A percentile compares a stretch with the other conserved stretches of the same genome.
phyloP scores from a whole-genome alignment of 2,113 vertebrate species.

The Struthio camelus region DNA sequence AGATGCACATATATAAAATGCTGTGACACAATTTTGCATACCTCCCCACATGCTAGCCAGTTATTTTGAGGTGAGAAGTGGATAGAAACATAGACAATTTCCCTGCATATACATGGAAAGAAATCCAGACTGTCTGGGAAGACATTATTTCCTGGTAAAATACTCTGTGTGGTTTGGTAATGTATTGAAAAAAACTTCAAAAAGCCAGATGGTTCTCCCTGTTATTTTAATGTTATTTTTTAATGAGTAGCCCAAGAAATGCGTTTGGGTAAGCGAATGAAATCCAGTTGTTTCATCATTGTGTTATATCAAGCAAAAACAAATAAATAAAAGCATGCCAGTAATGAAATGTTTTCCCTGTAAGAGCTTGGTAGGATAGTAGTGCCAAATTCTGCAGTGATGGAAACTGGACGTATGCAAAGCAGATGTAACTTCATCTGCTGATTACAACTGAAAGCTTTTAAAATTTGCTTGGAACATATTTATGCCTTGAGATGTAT shows the following conservation, averaged over 20 bases:
- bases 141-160: slow-evolving; percentile 62
- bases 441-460: slow-evolving; percentile 71
- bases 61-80: slow-evolving; percentile 39
- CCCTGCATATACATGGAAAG: slow-evolving; percentile 30
- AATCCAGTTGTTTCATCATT: slow-evolving; percentile 63
- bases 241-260: slow-evolving; percentile 65
- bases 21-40: not conserved
- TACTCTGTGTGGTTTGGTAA: slow-evolving; percentile 64
- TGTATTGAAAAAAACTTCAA: slow-evolving; percentile 56
- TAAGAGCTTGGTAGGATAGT: slow-evolving; percentile 46
- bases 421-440: slow-evolving; percentile 81
- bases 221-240: slow-evolving; percentile 56
- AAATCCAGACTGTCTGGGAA: slow-evolving; percentile 44
- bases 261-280: slow-evolving; percentile 63
- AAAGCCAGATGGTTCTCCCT: slow-evolving; percentile 71
- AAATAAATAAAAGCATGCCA: slow-evolving; percentile 73
- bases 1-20: not conserved
- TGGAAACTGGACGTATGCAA: slow-evolving; percentile 76
- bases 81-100: slow-evolving; percentile 20
- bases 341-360: slow-evolving; percentile 72
- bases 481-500: slow-evolving; percentile 53
- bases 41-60: not conserved
- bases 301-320: slow-evolving; percentile 68
- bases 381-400: slow-evolving; percentile 74
- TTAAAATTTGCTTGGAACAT: slow-evolving; percentile 70